A percentile compares a stretch with the other conserved stretches of the same genome.
phyloP scores from a whole-genome alignment of 2,888 invertebrate genomes.

The Volucella inflata region DNA sequence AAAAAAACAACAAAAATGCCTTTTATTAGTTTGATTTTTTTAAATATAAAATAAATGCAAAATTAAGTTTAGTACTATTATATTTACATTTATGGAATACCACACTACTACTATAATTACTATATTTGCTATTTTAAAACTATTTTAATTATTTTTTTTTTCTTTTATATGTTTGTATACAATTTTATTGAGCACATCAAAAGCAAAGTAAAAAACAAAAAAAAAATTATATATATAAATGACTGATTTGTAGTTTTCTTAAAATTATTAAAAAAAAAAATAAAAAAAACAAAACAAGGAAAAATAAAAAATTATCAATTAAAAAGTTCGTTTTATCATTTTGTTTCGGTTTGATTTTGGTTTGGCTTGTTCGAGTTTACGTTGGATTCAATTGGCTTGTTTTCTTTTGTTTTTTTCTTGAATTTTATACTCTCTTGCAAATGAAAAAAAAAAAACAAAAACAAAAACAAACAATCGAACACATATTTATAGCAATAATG shows the following conservation, averaged over 20 bases:
- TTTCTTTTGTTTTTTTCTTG: not conserved
- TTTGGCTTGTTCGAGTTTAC: not conserved
- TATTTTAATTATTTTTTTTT: conserved; percentile 58
- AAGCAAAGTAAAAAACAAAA: conserved; percentile 51
- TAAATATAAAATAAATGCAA: conserved; percentile 48
- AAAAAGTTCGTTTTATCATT: conserved; percentile 31
- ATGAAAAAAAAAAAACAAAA: too few species aligned
- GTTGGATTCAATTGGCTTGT: conserved; percentile 6
- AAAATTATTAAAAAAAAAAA: conserved; percentile 62
- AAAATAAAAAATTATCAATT: conserved; percentile 68
- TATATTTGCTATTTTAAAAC: conserved; percentile 67
- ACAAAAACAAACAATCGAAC: too few species aligned
- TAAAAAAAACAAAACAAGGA: conserved; percentile 42
- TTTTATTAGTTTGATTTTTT: conserved; percentile 37
- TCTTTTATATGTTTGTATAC: conserved; percentile 70
- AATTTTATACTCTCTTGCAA: too few species aligned
- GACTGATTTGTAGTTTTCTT: conserved; percentile 75
- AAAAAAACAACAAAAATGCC: not conserved
- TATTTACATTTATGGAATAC: conserved; percentile 61
- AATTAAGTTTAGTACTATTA: conserved; percentile 62
- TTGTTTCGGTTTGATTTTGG: conserved; percentile 22
- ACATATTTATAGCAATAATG: too few species aligned
- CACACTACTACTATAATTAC: conserved; percentile 61
- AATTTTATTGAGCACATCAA: conserved; percentile 67
- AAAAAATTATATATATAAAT: conserved; percentile 52